Base-by-base conservation (phyloP, 2,888 invertebrate species). In the Thecocarcelia acutangulata region DNA sequence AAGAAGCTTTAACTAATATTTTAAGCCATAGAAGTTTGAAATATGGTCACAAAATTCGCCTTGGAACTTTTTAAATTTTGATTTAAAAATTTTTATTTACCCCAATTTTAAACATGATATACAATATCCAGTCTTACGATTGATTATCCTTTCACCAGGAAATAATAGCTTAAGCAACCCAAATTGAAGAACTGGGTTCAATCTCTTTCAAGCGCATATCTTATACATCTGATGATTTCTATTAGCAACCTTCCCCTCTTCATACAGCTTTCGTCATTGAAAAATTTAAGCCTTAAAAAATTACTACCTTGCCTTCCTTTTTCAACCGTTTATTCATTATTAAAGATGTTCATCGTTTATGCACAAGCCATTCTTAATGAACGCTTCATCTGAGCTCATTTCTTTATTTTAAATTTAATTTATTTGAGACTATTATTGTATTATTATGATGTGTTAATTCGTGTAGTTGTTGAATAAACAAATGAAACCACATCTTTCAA, bases 401-500 rank as follows among this genome's bases (percentile, higher is more conserved):
- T 69, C 61, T 42, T 69, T 66, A 44, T 12, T 56, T 69, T 56
- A 58, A 66, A 66, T 64, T 78, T 42, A 63, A 78, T 66, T 52
- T 79, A 66, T 52, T 52, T 69, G 15, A 40, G 42, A 52, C 44
- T 61, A 46, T 76, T 68, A 59, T 68, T 61, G 70, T 61, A 42
- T 72, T 76, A 76, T 74, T 69, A 74, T 82, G 81, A 82, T 82
- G 82, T 82, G 78, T 82, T 82, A 82, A 82, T 82, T 78, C 74
- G 64, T 64, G 56, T 78, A 58, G 82, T 69, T 78, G 82, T 78
- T 78, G 77, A 74, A 78, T 82, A 78, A 82, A 82, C 82, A 82
- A 82, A 78, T 33, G 48, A 70, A 42, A 70, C 50, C 42, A 33
- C 50, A 58, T 42, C 28, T 52, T 70, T 72, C 76, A 73, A 6